Percentiles rank a stretch among this genome's conserved stretches.
Conservation (phyloP, 2,888 invertebrate genomes). For the Atherix ibis region DNA sequence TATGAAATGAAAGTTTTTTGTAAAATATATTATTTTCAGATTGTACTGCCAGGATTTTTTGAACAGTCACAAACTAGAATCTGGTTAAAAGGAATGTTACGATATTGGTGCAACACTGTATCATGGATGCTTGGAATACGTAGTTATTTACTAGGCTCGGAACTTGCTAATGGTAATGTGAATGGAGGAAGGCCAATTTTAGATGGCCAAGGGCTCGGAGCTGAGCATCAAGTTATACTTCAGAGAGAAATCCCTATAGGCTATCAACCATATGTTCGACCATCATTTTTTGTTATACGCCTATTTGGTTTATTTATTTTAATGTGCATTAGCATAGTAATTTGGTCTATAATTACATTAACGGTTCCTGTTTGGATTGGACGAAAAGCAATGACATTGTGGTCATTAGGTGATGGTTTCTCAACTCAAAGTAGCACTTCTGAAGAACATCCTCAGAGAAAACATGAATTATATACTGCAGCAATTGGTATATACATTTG, state of each 20-base stretch:
- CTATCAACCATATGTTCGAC: conserved; percentile 80
- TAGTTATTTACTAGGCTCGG: conserved; percentile 76
- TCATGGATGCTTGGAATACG: conserved; percentile 74
- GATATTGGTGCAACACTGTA: conserved; percentile 71
- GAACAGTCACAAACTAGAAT: conserved; percentile 93
- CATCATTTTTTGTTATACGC: conserved; percentile 63
- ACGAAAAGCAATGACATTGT: conserved; percentile 71
- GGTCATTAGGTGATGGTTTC: conserved; percentile 45
- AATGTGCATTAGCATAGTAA: conserved; percentile 70
- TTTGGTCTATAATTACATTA: conserved; percentile 64
- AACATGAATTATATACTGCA: conserved; percentile 92
- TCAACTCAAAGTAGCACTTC: conserved; percentile 27
- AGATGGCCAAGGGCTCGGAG: conserved; percentile 42
- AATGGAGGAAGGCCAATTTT: conserved; percentile 31
- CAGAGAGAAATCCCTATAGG: conserved; percentile 72
- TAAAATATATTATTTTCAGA: conserved; percentile 37
- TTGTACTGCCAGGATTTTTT: conserved; percentile 86
- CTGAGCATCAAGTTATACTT: conserved; percentile 76
- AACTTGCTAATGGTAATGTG: conserved; percentile 22
- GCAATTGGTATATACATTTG: conserved; percentile 87
- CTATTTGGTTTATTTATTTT: conserved; percentile 50
- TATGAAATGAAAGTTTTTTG: too few species aligned
- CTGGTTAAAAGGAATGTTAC: conserved; percentile 81
- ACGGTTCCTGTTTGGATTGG: conserved; percentile 86
- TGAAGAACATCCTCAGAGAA: conserved; percentile 37